phyloP scores from a whole-genome alignment of 1,140 invertebrate genomes.

The Nebria ingens region DNA sequence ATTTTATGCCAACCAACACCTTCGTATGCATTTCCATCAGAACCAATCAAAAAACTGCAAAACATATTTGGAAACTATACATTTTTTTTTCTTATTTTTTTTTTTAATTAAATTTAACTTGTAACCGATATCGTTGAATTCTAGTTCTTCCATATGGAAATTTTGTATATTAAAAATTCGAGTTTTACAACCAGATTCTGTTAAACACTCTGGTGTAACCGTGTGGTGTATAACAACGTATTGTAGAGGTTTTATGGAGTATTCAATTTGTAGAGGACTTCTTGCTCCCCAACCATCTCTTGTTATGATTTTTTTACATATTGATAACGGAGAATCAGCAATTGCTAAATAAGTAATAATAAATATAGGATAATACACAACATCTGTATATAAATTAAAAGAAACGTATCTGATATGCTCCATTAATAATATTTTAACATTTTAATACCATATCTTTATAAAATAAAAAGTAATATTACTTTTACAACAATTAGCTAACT shows the following conservation, averaged over 20 bases:
- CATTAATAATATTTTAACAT: not conserved
- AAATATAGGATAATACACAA: too few species aligned
- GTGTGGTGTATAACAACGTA: slow-evolving; percentile 64
- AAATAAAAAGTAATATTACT: not conserved
- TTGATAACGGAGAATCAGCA: slow-evolving; percentile 12
- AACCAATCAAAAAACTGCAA: slow-evolving; percentile 62
- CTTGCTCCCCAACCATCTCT: slow-evolving; percentile 32
- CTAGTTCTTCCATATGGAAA: slow-evolving; percentile 43
- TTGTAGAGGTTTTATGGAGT: slow-evolving; percentile 41
- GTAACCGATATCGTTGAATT: slow-evolving; percentile 50
- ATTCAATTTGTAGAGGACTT: slow-evolving; percentile 36
- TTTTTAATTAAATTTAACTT: slow-evolving; percentile 36
- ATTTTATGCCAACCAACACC: slow-evolving; percentile 61
- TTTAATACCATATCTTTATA: not conserved
- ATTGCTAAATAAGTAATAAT: not conserved
- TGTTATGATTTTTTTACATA: slow-evolving; percentile 26
- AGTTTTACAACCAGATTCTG: slow-evolving; percentile 37
- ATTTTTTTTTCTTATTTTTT: slow-evolving; percentile 16
- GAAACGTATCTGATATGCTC: not conserved
- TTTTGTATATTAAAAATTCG: slow-evolving; percentile 42
- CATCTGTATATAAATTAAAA: not conserved
- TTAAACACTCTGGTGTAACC: slow-evolving; percentile 43
- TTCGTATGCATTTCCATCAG: slow-evolving; percentile 67
- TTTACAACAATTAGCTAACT: not conserved
- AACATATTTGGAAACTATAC: slow-evolving; percentile 13